A percentile compares a stretch with the other conserved stretches of the same genome.
Conservation (phyloP, 2,113 vertebrate genomes). For the Corydoras sp. region DNA sequence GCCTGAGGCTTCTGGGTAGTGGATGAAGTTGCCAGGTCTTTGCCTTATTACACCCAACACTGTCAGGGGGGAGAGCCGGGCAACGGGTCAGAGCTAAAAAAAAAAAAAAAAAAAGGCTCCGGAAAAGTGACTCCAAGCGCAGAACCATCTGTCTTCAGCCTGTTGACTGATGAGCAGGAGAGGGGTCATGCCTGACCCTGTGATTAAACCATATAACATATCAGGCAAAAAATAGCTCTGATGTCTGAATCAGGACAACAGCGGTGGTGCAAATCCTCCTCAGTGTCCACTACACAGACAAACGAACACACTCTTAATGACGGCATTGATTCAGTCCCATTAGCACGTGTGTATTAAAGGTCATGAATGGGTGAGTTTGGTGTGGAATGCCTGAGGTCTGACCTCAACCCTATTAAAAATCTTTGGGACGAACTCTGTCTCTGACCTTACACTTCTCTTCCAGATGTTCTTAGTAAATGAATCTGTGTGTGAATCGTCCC, state of each 20-base stretch:
- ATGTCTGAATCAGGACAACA: background rate
- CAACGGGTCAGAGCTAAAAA: background rate
- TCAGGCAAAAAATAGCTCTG: slow-evolving; percentile 9
- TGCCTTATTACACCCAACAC: background rate
- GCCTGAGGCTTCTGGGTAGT: background rate
- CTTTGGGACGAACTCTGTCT: no score
- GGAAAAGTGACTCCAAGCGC: slow-evolving; percentile 4
- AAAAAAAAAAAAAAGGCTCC: no score
- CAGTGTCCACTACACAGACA: no score
- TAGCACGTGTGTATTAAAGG: no score
- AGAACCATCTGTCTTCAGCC: slow-evolving; percentile 1
- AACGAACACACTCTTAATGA: no score
- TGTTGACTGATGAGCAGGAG: slow-evolving; percentile 12
- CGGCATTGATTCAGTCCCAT: no score
- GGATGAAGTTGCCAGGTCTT: background rate
- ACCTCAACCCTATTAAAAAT: no score
- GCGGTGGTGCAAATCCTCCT: no score
- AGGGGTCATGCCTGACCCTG: background rate
- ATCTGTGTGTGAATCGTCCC: background rate
- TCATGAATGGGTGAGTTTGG: no score
- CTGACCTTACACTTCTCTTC: no score
- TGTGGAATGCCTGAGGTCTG: no score
- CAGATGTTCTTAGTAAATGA: no score
- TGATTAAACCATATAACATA: background rate
- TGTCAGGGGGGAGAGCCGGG: background rate